A percentile compares a stretch with the other conserved stretches of the same genome.
phyloP scores from a whole-genome alignment of 2,797 vertebrate genomes.

The Ibycter americanus region DNA sequence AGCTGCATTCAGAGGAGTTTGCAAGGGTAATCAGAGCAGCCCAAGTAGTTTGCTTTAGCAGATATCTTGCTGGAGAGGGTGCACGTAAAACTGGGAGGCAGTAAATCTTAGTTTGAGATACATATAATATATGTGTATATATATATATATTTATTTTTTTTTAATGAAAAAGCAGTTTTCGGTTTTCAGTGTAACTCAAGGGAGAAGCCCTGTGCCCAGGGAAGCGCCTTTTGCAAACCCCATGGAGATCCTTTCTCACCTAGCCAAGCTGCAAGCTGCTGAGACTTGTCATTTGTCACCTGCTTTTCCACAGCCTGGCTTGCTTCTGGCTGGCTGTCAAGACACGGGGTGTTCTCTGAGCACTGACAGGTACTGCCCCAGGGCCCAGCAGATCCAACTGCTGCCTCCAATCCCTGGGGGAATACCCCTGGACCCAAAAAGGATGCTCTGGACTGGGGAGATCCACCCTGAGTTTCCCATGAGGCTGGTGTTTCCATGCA shows the following conservation, averaged over 20 bases:
- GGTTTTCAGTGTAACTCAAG: not conserved
- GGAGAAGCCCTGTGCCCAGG: not conserved
- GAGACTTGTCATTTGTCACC: not conserved
- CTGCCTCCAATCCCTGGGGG: accelerated
- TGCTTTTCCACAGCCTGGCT: accelerated
- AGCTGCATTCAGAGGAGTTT: not conserved
- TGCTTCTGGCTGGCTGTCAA: not conserved
- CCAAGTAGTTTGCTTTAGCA: not conserved
- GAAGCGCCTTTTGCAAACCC: not conserved
- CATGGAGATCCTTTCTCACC: not conserved
- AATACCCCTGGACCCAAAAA: too few species aligned
- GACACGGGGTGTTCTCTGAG: accelerated
- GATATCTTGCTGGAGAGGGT: accelerated
- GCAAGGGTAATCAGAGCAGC: not conserved
- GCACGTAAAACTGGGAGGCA: not conserved
- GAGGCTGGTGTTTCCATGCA: accelerated
- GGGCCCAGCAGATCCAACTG: accelerated
- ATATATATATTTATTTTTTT: not conserved
- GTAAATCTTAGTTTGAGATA: too few species aligned
- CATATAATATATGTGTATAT: too few species aligned
- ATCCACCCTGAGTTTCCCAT: not conserved
- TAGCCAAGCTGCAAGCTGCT: not conserved
- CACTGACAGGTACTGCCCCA: not conserved
- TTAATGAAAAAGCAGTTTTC: accelerated
- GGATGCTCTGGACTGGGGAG: not conserved